Percentiles rank a stretch among this genome's conserved stretches.
phyloP scores from a whole-genome alignment of 2,113 vertebrate species.

The Ptilonorhynchus violaceus region DNA sequence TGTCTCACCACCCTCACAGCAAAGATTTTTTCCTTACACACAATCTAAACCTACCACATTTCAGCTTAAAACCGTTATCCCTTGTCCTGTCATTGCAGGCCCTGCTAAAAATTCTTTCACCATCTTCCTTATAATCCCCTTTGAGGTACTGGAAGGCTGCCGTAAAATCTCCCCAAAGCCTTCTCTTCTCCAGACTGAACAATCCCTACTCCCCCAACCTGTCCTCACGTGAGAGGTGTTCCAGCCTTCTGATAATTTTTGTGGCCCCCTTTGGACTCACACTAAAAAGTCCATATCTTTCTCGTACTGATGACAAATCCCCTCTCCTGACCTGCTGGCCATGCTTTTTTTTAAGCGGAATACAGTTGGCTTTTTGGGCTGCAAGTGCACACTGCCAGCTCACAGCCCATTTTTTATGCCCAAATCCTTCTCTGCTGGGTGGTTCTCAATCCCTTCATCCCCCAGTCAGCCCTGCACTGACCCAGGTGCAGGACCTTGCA shows the following conservation, averaged over 20 bases:
- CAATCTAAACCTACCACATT: not conserved
- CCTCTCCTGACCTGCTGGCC: not conserved
- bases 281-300: not conserved
- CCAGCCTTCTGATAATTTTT: not conserved
- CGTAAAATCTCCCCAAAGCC: not conserved
- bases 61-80: not conserved
- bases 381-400: not conserved
- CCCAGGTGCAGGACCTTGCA: not conserved
- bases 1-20: not conserved
- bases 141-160: not conserved
- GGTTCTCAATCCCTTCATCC: not conserved
- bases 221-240: not conserved
- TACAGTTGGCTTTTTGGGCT: not conserved
- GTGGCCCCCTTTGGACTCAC: not conserved
- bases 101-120: not conserved
- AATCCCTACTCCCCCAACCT: not conserved
- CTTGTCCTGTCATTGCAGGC: not conserved
- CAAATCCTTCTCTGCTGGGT: not conserved
- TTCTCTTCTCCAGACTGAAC: not conserved
- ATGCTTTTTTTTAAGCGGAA: not conserved
- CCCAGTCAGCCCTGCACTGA: not conserved
- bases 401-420: not conserved
- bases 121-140: not conserved
- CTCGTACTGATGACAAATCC: not conserved
- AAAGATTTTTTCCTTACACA: not conserved